These are phyloP conservation scores for Alosa sapidissima DNA, from an alignment of 2,797 vertebrate genomes.

Conservation along the genomic window DNA sequence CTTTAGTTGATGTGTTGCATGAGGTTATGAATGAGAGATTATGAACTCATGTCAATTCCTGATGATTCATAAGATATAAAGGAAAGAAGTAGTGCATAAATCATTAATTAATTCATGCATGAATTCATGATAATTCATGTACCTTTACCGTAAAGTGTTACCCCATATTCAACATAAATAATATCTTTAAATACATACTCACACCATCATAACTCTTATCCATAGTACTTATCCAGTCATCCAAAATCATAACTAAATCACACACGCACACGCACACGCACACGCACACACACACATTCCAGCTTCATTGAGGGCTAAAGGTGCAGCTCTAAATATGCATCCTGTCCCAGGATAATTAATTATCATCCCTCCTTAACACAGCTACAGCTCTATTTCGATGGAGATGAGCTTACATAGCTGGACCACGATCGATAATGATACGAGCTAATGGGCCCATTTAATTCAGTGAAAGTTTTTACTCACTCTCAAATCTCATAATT, in stretches of 20 bases:
- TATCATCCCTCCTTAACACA: background rate
- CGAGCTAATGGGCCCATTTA: background rate
- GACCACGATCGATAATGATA: background rate
- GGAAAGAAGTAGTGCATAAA: no score
- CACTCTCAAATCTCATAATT: background rate
- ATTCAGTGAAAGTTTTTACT: background rate
- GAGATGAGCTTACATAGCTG: constrained; percentile 9
- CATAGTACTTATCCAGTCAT: background rate
- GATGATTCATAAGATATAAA: no score
- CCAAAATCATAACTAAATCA: no score
- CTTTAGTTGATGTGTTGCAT: no score
- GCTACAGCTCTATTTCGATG: background rate
- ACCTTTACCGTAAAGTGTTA: no score
- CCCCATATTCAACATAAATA: no score
- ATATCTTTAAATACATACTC: background rate
- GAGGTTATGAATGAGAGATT: no score
- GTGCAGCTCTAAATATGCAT: constrained; percentile 30
- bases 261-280: no score
- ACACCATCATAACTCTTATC: background rate
- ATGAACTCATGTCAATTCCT: no score
- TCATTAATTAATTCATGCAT: no score
- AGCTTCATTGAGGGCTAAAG: background rate
- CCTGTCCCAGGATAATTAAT: constrained; percentile 10
- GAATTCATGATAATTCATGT: no score
- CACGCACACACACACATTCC: background rate